These are phyloP conservation scores for Mus spretus DNA, from an alignment of 2,797 vertebrate species.

Conservation along the genomic window DNA sequence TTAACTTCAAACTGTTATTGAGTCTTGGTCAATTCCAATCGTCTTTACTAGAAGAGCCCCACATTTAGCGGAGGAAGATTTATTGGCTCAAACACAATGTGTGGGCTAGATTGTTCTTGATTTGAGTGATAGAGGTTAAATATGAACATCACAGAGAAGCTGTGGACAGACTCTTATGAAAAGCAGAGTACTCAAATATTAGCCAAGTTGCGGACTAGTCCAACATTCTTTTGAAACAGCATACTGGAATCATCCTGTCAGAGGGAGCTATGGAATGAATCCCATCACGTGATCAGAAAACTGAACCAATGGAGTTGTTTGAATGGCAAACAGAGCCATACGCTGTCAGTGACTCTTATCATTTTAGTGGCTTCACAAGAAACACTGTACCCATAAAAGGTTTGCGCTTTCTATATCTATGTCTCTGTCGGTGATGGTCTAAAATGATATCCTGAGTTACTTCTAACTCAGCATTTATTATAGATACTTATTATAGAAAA, in stretches of 20 bases:
- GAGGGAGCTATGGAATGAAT: constrained; percentile 75
- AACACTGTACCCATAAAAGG: constrained; percentile 51
- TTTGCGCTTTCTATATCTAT: constrained; percentile 44
- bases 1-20: neutral
- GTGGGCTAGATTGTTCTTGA: constrained; percentile 52
- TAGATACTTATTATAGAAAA: constrained; percentile 76
- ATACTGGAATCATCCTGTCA: constrained; percentile 81
- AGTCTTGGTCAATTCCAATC: neutral
- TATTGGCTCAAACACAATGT: constrained; percentile 52
- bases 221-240: constrained; percentile 81
- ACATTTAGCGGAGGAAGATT: constrained; percentile 40
- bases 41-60: constrained; percentile 37
- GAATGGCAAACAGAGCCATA: constrained; percentile 31
- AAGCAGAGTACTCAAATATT: constrained; percentile 72
- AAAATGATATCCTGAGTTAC: constrained; percentile 78
- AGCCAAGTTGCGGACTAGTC: constrained; percentile 81
- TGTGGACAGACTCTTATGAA: constrained; percentile 79
- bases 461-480: constrained; percentile 84
- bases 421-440: constrained; percentile 74
- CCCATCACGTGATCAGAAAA: constrained; percentile 38
- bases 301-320: constrained; percentile 43
- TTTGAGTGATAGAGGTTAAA: constrained; percentile 74
- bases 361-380: constrained; percentile 46
- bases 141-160: constrained; percentile 68
- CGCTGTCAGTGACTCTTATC: constrained; percentile 48